Evolutionary conservation across 2,113 vertebrate species (phyloP).

Genomic region (Paralichthys olivaceus): DNA sequence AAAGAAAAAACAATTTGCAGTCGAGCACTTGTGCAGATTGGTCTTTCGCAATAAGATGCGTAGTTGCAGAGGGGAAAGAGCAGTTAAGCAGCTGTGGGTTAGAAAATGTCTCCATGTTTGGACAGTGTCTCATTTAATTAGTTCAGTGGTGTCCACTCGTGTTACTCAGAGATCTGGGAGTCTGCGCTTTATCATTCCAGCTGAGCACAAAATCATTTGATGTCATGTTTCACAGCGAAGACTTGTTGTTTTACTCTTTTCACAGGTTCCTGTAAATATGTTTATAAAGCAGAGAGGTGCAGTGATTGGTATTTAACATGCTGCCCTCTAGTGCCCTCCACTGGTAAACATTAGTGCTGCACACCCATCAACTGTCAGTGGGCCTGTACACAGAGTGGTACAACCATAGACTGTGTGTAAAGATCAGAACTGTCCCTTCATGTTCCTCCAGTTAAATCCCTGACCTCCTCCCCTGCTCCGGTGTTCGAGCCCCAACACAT

Average conservation of each 20-base stretch:
- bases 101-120: slow-evolving; percentile 1
- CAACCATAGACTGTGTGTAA: no score
- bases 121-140: neutral
- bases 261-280: neutral
- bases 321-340: slow-evolving; percentile 37
- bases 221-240: neutral
- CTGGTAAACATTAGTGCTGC: neutral
- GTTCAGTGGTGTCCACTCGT: neutral
- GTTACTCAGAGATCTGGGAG: neutral
- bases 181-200: slow-evolving; percentile 4
- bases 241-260: neutral
- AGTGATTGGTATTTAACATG: neutral
- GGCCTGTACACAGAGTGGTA: neutral
- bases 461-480: no score
- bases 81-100: slow-evolving; percentile 13
- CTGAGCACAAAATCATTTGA: neutral
- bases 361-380: neutral
- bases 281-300: neutral
- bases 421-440: no score
- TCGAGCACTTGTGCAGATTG: neutral
- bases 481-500: no score
- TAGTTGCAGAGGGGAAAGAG: slow-evolving; percentile 3
- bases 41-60: neutral
- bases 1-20: neutral
- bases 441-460: no score